Evolutionary conservation across 2,113 vertebrate species (phyloP).

Genomic region (Myrmecobius fasciatus): DNA sequence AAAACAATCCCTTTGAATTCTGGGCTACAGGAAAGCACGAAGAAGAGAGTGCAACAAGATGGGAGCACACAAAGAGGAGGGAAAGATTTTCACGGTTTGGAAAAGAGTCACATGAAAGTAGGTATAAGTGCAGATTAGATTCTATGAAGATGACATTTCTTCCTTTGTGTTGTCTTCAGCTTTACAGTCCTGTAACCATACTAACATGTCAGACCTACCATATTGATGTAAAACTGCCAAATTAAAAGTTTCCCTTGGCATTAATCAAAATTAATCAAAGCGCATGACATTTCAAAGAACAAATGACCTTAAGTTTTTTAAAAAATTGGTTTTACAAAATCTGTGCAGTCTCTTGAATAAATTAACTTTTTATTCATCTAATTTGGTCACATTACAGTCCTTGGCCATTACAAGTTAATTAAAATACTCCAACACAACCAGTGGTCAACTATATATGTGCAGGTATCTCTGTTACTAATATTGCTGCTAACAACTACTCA

Average conservation of each 20-base stretch:
- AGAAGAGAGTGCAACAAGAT: neutral
- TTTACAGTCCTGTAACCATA: neutral
- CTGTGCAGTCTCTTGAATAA: slow-evolving; percentile 15
- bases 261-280: neutral
- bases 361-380: slow-evolving; percentile 26
- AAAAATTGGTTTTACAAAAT: slow-evolving; percentile 20
- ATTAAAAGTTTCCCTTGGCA: slow-evolving; percentile 31
- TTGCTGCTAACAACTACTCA: neutral
- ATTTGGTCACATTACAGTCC: neutral
- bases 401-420: neutral
- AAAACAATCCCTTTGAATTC: slow-evolving; percentile 36
- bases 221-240: neutral
- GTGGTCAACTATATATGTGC: slow-evolving; percentile 16
- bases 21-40: neutral
- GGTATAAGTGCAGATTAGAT: neutral
- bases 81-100: neutral
- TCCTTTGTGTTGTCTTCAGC: neutral
- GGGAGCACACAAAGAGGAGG: slow-evolving; percentile 17
- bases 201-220: neutral
- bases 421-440: neutral
- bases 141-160: neutral
- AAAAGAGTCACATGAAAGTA: neutral
- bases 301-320: slow-evolving; percentile 19
- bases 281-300: slow-evolving; percentile 7
- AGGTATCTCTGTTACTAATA: neutral